Evolutionary conservation across 2,888 invertebrate genomes (phyloP), one percentile per base, ranked within the genome.

Genomic region (Corythucha ciliata): DNA sequence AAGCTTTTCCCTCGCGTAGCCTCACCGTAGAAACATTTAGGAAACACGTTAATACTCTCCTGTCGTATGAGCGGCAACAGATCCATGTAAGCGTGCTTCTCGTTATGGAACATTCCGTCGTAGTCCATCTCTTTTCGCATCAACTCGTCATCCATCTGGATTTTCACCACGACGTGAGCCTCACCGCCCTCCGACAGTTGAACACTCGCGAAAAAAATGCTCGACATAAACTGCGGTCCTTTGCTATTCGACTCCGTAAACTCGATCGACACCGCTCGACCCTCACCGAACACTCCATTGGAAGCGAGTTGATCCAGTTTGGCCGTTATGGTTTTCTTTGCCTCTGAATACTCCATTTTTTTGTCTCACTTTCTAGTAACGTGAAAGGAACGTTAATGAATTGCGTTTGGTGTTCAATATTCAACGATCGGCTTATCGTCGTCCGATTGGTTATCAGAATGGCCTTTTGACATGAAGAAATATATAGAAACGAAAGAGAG

Each of bases 181-280:
- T 46, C 27, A 25, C 42, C 12, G n/a, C 27, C 18, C 7, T 26
- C 24, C 1, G 6, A 16, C 12, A 49, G 18, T 33, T 24, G 20
- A 4, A 55, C 54, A 2, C 46, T 47, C 6, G 58, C 34, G 36
- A 58, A 58, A 27, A 47, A 27, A 10, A 60, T 40, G 10, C 42
- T 40, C 7, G 60, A 59, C 2, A 51, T 52, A 44, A 55, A 59
- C 10, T 58, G 57, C 10, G 55, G 54, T 18, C 44, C 54, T 27
- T 33, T 47, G 25, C 25, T 40, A 6, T 47, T 32, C 18, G 42
- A 32, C n/a, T 7, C 8, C 2, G 47, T 48, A 39, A 18, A 27
- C 26, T 36, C 46, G 5, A 53, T 4, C 3, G 24, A 40, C 26
- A 53, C 12, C 21, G 52, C 39, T n/a, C 14, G n/a, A 10, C 32